Evolutionary conservation across 2,888 invertebrate species (phyloP), one percentile per base, ranked within the genome.

Genomic region (Abrostola triplasia): DNA sequence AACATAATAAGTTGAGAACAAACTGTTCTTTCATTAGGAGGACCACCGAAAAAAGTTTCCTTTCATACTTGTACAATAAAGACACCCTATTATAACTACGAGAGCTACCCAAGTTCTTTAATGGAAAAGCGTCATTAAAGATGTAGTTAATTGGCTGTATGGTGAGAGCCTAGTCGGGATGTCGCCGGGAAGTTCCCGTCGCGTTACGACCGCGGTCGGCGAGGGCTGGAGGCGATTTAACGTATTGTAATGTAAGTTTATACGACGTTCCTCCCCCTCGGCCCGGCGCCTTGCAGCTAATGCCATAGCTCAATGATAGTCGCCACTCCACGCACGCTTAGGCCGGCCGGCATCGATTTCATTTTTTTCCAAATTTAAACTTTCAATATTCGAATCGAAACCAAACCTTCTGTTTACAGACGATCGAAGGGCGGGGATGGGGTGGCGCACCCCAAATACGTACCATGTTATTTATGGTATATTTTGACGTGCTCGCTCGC

Each of bases 381-480:
- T 79, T 75, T 73, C 67, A 77, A 78, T 77, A 80, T 86, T 85
- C 70, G 65, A 84, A 86, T 84, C 78, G 81, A 85, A 84, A 83
- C 80, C 80, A 64, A 62, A 69, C 69, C 79, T 75, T 80, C 80
- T 84, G 82, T 85, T 84, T 82, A 82, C 83, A 84, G 83, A 79
- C 85, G 85, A 88, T 87, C 86, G 89, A 85, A 88, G 85, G 84
- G 73, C 73, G 80, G 81, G 83, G 83, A 80, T 81, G 86, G 87
- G 86, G 83, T 87, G 85, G 88, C 83, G 86, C 85, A 88, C 89
- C 91, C 88, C 85, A 82, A 71, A 81, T 87, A 87, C 88, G 85
- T 87, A 88, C 88, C 84, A 85, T 85, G 90, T 92, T 92, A 94
- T 94, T 94, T 94, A 93, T 91, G 92, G 90, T 91, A 88, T 93